Evolutionary conservation across 2,888 invertebrate genomes (phyloP).

Genomic region (Melieria omissa): DNA sequence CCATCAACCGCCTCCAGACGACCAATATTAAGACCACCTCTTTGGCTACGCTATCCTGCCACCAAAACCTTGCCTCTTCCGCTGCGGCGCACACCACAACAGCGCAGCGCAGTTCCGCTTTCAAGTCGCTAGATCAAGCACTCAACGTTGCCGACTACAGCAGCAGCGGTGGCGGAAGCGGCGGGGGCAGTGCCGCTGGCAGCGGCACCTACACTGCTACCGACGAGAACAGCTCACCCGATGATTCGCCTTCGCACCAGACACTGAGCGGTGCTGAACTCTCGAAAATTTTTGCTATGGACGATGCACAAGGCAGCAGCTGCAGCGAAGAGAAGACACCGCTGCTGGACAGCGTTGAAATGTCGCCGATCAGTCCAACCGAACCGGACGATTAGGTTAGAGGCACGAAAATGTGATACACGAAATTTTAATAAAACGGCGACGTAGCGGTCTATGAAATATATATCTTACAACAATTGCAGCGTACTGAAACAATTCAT

Average conservation of each 20-base stretch:
- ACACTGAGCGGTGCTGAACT: slow-evolving; percentile 59
- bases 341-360: slow-evolving; percentile 66
- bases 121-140: slow-evolving; percentile 58
- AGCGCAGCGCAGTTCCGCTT: slow-evolving; percentile 54
- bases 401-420: slow-evolving; percentile 58
- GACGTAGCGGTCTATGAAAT: too few relatives aligned
- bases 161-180: slow-evolving; percentile 45
- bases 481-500: too few relatives aligned
- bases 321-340: slow-evolving; percentile 67
- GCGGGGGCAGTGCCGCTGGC: slow-evolving; percentile 29
- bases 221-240: slow-evolving; percentile 58
- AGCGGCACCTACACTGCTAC: slow-evolving; percentile 37
- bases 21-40: slow-evolving; percentile 66
- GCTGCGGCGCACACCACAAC: slow-evolving; percentile 46
- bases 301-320: slow-evolving; percentile 57
- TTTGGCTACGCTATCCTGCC: slow-evolving; percentile 62
- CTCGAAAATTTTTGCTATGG: slow-evolving; percentile 60
- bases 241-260: slow-evolving; percentile 61
- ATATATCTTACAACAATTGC: too few relatives aligned
- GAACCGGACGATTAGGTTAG: slow-evolving; percentile 57
- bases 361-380: slow-evolving; percentile 67
- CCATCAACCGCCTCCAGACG: slow-evolving; percentile 63
- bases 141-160: slow-evolving; percentile 50
- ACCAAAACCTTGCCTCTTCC: slow-evolving; percentile 56
- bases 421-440: not conserved